These are phyloP conservation scores for Stegana nigrithorax DNA, from an alignment of 2,888 invertebrate species.

Conservation along the genomic window DNA sequence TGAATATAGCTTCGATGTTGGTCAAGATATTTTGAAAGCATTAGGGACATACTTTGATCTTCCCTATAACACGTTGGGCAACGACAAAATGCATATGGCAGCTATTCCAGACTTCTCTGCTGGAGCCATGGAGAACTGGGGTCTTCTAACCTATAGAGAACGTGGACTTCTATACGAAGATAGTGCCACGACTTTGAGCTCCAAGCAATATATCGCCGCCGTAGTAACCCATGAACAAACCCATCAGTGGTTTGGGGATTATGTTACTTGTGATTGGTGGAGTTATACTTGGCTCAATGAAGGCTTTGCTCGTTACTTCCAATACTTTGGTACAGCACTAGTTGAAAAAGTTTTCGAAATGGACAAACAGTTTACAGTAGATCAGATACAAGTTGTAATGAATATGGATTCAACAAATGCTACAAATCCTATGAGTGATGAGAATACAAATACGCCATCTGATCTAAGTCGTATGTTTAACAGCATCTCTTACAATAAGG, in stretches of 20 bases:
- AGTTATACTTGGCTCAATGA: constrained; percentile 76
- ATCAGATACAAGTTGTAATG: constrained; percentile 76
- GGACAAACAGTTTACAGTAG: constrained; percentile 77
- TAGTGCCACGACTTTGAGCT: constrained; percentile 71
- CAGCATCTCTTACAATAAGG: constrained; percentile 78
- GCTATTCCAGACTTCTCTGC: constrained; percentile 86
- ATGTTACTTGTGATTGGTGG: constrained; percentile 72
- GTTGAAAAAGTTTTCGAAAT: constrained; percentile 75
- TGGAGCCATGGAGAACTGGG: constrained; percentile 95
- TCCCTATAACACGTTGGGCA: constrained; percentile 70
- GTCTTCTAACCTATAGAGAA: constrained; percentile 84
- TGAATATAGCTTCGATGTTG: constrained; percentile 75
- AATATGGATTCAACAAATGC: constrained; percentile 72
- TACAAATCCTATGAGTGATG: constrained; percentile 73
- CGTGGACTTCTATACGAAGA: constrained; percentile 76
- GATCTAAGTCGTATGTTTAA: constrained; percentile 76
- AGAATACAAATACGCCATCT: constrained; percentile 71
- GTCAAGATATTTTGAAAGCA: constrained; percentile 70
- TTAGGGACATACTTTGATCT: constrained; percentile 73
- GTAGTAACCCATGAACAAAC: constrained; percentile 71
- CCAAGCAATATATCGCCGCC: constrained; percentile 74
- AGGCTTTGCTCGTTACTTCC: constrained; percentile 78
- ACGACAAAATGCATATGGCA: constrained; percentile 84
- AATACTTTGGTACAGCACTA: constrained; percentile 73
- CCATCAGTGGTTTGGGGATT: constrained; percentile 78